Percentiles rank a stretch among this genome's conserved stretches.
phyloP scores from a whole-genome alignment of 2,797 vertebrate genomes.

The Rousettus madagascariensis region DNA sequence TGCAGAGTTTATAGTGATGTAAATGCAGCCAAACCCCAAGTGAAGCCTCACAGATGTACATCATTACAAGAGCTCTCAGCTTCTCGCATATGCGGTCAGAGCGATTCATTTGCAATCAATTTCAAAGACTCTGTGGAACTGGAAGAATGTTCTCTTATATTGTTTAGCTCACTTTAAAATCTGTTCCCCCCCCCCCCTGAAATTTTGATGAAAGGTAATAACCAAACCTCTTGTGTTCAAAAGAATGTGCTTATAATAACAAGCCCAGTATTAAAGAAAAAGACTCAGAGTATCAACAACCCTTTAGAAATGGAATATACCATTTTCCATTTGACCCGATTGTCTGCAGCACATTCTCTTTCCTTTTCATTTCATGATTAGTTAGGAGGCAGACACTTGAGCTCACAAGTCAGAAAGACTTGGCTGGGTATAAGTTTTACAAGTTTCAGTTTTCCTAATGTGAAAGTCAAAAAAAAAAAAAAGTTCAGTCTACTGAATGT shows the following conservation, averaged over 20 bases:
- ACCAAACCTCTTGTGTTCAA: constrained; percentile 60
- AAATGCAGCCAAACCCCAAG: constrained; percentile 59
- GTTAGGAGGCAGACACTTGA: neutral
- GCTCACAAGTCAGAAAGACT: neutral
- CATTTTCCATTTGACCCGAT: neutral
- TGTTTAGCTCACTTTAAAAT: constrained; percentile 58
- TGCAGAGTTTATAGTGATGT: constrained; percentile 51
- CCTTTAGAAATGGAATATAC: neutral
- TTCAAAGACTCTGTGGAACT: constrained; percentile 45
- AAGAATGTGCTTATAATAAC: neutral
- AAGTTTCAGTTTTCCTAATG: neutral
- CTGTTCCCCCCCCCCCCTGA: constrained; percentile 45
- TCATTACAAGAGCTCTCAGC: constrained; percentile 42
- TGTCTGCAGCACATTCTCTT: neutral
- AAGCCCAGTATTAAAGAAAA: neutral
- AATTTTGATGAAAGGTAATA: constrained; percentile 71
- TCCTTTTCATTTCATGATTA: neutral
- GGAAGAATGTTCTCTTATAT: constrained; percentile 64
- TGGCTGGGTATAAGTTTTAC: neutral
- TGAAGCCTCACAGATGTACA: constrained; percentile 66
- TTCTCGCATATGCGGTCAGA: constrained; percentile 42
- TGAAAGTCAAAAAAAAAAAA: neutral
- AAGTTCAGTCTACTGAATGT: neutral
- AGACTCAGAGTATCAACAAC: neutral
- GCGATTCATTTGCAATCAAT: constrained; percentile 69